Base-by-base conservation (phyloP, 2,797 vertebrate genomes). In the Bradypus variegatus region DNA sequence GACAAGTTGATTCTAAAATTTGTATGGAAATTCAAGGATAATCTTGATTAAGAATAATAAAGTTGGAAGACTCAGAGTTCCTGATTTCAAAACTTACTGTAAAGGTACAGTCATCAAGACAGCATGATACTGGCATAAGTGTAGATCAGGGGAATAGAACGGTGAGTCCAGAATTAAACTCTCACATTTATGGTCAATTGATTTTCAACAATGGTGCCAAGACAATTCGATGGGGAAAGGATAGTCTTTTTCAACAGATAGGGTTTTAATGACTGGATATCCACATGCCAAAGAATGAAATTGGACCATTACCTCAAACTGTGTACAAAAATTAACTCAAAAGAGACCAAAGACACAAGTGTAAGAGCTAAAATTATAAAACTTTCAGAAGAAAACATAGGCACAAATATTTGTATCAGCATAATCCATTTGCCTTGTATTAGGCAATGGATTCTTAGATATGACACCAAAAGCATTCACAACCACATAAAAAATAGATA, bases 41-140 rank as follows among this genome's bases (percentile, higher is more conserved):
- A 33, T 88, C 36, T 88, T 94, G 64, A 92, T 86, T 90, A 91
- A 79, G 88, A 78, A 93, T 58, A 90, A 78, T 38, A 65, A 62
- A 83, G 31, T 83, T 76, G 10, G 29, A 82, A 33, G 53, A 84
- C 48, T 87, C 58, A 3, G 38, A 77, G 33, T 86, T 69, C 53
- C 16, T 29, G 14, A 72, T 77, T 91, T 92, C 36, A 83, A 87
- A 86, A 93, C 53, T 79, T 91, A 36, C 7, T 86, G 13, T 25
- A 88, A 83, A 92, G 15, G 53, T 83, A 33, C 23, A 29, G 53
- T 33, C 48, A 29, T 85, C 62, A 70, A 27, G 72, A 64, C 76
- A 45, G 18, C 65, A 10, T 62, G 72, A 23, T 67, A 27, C 13
- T 58, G 48, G 70, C 19, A 23, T 38, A 64, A 92, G 45, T 64